A percentile compares a stretch with the other conserved stretches of the same genome.
These are phyloP conservation scores for Heterocephalus glaber DNA, from an alignment of 2,113 vertebrate species.

Conservation along the genomic window DNA sequence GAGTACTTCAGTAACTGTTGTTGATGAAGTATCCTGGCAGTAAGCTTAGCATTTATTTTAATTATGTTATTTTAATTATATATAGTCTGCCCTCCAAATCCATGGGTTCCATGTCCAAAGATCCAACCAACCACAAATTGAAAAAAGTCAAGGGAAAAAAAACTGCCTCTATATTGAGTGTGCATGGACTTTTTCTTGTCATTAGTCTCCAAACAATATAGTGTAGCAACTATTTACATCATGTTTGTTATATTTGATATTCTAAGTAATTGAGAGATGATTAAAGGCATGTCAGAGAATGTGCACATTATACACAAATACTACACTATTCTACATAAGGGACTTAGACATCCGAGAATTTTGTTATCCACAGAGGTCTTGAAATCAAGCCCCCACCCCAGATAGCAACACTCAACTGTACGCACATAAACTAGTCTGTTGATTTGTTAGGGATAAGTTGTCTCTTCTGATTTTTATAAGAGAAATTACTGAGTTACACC, in stretches of 20 bases:
- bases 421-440: neutral
- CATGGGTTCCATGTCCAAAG: neutral
- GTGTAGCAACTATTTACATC: neutral
- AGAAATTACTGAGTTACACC: neutral
- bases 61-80: neutral
- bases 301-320: neutral
- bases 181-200: neutral
- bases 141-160: neutral
- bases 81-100: neutral
- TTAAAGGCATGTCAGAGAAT: neutral
- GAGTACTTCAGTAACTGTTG: neutral
- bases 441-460: neutral
- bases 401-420: neutral
- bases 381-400: neutral
- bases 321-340: neutral
- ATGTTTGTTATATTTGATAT: neutral
- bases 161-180: neutral
- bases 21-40: neutral
- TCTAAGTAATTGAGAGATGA: neutral
- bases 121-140: neutral
- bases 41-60: neutral
- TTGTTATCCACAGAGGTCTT: neutral
- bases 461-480: constrained; percentile 10
- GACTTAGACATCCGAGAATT: neutral
- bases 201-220: neutral